Conservation (phyloP, 2,888 invertebrate genomes). For the Xestoiulus laeticollis region DNA sequence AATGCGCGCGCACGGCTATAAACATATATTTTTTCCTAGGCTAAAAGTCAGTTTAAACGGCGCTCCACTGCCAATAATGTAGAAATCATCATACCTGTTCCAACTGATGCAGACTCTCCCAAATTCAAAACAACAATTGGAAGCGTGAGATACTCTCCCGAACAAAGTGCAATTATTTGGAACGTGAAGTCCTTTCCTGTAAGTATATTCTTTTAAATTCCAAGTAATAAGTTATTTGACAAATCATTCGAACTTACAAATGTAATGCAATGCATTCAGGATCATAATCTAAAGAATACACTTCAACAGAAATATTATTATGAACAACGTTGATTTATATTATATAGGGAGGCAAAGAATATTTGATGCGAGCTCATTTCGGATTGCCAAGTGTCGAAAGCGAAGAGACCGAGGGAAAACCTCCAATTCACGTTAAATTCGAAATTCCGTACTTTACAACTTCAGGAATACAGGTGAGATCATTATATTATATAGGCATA, state of each 20-base stretch:
- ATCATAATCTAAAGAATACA: no score
- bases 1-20: background rate
- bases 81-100: conserved; percentile 95
- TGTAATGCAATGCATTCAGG: no score
- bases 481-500: background rate
- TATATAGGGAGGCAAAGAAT: conserved; percentile 91
- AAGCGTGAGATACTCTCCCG: conserved; percentile 96
- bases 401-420: conserved; percentile 94
- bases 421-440: conserved; percentile 98
- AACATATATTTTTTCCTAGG: conserved; percentile 64
- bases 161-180: conserved; percentile 97
- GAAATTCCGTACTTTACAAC: conserved; percentile 99
- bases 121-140: conserved; percentile 98
- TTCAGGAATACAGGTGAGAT: conserved; percentile 90
- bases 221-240: background rate
- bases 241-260: conserved; percentile 33
- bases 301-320: background rate
- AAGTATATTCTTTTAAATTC: conserved; percentile 58
- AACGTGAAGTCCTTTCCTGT: conserved; percentile 94
- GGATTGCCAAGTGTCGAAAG: conserved; percentile 94
- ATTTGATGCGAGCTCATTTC: conserved; percentile 97
- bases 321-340: background rate
- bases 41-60: conserved; percentile 97
- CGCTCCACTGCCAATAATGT: conserved; percentile 98
- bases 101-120: conserved; percentile 96